phyloP scores from a whole-genome alignment of 2,797 vertebrate genomes.

The Eulemur coronatus region DNA sequence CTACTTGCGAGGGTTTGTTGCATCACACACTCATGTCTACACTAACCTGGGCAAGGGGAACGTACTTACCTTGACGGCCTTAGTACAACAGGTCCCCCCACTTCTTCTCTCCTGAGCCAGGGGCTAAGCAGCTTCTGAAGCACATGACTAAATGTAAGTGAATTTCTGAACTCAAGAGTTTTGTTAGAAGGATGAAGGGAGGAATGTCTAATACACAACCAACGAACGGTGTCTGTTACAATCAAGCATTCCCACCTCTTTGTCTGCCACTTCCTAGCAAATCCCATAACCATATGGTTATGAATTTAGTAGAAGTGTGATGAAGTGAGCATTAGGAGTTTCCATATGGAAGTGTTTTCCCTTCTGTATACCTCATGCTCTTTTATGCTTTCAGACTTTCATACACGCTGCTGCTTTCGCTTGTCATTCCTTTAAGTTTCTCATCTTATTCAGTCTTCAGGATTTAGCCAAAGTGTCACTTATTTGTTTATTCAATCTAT shows the following conservation, averaged over 20 bases:
- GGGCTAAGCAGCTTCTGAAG: neutral
- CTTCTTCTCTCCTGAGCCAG: neutral
- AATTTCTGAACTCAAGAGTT: neutral
- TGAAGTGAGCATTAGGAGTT: conserved; percentile 54
- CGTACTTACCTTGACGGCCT: neutral
- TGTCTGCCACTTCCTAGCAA: neutral
- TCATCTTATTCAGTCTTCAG: neutral
- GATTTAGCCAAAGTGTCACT: neutral
- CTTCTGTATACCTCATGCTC: neutral
- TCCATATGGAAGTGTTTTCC: conserved; percentile 48
- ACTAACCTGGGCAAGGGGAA: neutral
- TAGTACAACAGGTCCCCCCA: neutral
- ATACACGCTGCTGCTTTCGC: neutral
- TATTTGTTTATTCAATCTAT: neutral
- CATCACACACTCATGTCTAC: neutral
- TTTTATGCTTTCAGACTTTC: conserved; percentile 30
- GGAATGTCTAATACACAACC: neutral
- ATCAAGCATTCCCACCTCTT: neutral
- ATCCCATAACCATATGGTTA: conserved; percentile 42
- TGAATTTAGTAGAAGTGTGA: conserved; percentile 22
- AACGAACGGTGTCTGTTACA: neutral
- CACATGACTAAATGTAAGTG: neutral
- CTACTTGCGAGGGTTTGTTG: neutral
- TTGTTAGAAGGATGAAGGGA: neutral
- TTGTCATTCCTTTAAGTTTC: neutral